Evolutionary conservation across 1,140 invertebrate species (phyloP).

Genomic region (Cryptotermes secundus): DNA sequence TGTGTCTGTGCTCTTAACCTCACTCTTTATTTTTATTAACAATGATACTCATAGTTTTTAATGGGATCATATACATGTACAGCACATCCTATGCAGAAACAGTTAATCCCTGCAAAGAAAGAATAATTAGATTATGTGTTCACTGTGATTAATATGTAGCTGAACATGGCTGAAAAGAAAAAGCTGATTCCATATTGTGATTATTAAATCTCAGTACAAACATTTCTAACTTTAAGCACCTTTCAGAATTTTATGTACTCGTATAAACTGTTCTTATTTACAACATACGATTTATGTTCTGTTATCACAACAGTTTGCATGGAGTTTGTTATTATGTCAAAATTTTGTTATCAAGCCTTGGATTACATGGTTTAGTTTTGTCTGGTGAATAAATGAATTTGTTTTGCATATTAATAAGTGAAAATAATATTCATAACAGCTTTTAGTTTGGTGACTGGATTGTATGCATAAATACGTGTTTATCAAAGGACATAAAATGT

Average conservation of each 20-base stretch:
- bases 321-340: not conserved
- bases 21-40: conserved; percentile 11
- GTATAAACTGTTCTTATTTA: too few species aligned
- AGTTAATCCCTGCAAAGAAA: not conserved
- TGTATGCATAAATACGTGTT: too few species aligned
- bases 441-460: too few species aligned
- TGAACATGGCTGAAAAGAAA: too few species aligned
- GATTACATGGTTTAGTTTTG: not conserved
- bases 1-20: not conserved
- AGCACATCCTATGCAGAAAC: not conserved
- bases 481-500: too few species aligned
- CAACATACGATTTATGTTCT: not conserved
- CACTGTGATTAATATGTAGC: not conserved
- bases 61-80: not conserved
- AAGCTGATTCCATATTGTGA: too few species aligned
- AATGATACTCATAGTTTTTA: not conserved
- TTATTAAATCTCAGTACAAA: too few species aligned
- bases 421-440: too few species aligned
- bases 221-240: too few species aligned
- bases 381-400: not conserved
- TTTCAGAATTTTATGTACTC: too few species aligned
- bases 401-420: not conserved
- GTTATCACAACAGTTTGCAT: not conserved
- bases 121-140: not conserved
- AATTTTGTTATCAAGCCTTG: too few species aligned